Evolutionary conservation across 2,797 vertebrate species (phyloP).

Genomic region (Eutrigla gurnardus): DNA sequence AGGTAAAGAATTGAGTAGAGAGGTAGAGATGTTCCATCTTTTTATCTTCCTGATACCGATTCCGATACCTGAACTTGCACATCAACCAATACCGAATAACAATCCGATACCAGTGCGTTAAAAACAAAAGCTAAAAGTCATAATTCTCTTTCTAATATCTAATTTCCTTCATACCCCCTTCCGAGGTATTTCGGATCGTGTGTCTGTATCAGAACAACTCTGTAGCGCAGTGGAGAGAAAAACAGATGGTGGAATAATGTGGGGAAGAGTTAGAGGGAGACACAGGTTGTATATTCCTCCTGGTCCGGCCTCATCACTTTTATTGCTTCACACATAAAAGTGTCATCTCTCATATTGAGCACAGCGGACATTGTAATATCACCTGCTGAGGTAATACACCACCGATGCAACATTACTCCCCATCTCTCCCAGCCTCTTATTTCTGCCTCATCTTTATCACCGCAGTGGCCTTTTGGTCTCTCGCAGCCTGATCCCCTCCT

Average conservation of each 20-base stretch:
- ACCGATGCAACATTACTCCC: slow-evolving; percentile 46
- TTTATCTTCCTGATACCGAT: background rate
- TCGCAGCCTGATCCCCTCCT: slow-evolving; percentile 22
- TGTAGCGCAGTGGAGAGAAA: background rate
- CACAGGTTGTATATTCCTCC: slow-evolving; percentile 58
- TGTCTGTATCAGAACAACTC: background rate
- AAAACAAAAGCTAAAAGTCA: too few relatives aligned
- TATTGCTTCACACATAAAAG: slow-evolving; percentile 75
- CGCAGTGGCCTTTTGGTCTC: slow-evolving; percentile 50
- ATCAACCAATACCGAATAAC: background rate
- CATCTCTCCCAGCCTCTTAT: slow-evolving; percentile 38
- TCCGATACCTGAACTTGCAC: background rate
- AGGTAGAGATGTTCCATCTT: background rate
- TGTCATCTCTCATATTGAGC: slow-evolving; percentile 65
- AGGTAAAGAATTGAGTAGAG: slow-evolving; percentile 30
- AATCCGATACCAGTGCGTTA: background rate
- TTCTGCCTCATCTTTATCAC: slow-evolving; percentile 65
- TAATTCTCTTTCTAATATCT: too few relatives aligned
- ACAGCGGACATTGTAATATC: slow-evolving; percentile 67
- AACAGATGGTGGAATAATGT: slow-evolving; percentile 41
- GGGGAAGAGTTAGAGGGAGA: slow-evolving; percentile 38
- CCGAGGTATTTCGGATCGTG: background rate
- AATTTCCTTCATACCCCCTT: background rate
- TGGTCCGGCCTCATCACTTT: slow-evolving; percentile 68
- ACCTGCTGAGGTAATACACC: slow-evolving; percentile 72